These are phyloP conservation scores for Tachina grossa DNA, from an alignment of 2,888 invertebrate genomes.

Conservation along the genomic window DNA sequence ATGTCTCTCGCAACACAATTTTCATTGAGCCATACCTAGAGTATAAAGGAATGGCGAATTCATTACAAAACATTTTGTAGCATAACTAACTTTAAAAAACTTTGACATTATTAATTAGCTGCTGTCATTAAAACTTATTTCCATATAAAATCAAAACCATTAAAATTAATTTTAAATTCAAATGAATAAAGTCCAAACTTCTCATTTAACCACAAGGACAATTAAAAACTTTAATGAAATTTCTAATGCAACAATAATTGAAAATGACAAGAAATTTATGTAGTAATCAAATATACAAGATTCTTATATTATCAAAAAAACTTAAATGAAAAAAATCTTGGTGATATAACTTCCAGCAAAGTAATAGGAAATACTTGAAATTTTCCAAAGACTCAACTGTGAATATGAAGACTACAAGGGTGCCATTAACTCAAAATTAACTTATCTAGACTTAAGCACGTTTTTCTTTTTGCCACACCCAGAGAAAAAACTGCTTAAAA, in stretches of 20 bases:
- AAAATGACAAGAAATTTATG: background rate
- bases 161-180: background rate
- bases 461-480: too few species aligned
- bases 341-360: too few species aligned
- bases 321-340: too few species aligned
- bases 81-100: background rate
- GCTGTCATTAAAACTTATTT: background rate
- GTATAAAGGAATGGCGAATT: too few species aligned
- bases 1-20: too few species aligned
- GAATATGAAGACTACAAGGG: too few species aligned
- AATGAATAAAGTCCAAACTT: background rate
- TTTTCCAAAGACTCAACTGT: too few species aligned
- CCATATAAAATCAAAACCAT: background rate
- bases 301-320: background rate
- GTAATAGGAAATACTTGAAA: too few species aligned
- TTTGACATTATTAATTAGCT: background rate
- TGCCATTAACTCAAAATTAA: too few species aligned
- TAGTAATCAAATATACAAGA: background rate
- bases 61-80: background rate
- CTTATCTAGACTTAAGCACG: too few species aligned
- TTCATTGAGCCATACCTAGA: background rate
- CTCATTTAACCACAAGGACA: background rate
- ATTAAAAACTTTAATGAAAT: background rate
- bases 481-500: too few species aligned
- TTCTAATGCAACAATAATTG: background rate